These are phyloP conservation scores for Phycodurus eques DNA, from an alignment of 2,113 vertebrate species.

Conservation along the genomic window DNA sequence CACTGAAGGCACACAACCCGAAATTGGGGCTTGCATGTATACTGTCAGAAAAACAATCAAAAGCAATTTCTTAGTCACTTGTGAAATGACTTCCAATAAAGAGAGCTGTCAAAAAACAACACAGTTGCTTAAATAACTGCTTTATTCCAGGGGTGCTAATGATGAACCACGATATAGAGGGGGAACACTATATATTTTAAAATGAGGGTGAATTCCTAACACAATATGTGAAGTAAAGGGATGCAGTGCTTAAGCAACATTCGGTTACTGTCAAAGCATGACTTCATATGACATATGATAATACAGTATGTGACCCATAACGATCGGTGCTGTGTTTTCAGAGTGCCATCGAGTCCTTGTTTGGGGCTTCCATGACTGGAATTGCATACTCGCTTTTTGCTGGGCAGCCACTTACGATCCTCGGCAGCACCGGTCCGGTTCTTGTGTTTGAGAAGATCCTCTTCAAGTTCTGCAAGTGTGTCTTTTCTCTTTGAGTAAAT, in stretches of 20 bases:
- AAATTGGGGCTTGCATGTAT: too few relatives aligned
- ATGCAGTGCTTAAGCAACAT: background rate
- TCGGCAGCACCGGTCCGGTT: slow-evolving; percentile 97
- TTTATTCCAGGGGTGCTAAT: too few relatives aligned
- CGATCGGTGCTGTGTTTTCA: slow-evolving; percentile 54
- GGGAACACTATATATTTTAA: too few relatives aligned
- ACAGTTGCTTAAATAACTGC: too few relatives aligned
- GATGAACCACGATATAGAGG: too few relatives aligned
- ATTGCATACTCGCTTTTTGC: slow-evolving; percentile 96
- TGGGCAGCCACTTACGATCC: slow-evolving; percentile 95
- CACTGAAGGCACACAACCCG: too few relatives aligned
- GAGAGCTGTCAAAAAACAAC: too few relatives aligned
- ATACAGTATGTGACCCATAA: background rate
- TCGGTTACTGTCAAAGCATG: background rate
- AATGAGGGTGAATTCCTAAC: too few relatives aligned
- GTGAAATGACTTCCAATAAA: too few relatives aligned
- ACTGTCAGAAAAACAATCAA: too few relatives aligned
- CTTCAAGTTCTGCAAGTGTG: slow-evolving; percentile 98
- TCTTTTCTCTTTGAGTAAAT: background rate
- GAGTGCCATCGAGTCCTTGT: slow-evolving; percentile 98
- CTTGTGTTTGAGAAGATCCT: slow-evolving; percentile 99
- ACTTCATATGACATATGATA: background rate
- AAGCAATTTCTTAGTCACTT: too few relatives aligned
- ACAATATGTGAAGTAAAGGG: too few relatives aligned
- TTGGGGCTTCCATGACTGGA: slow-evolving; percentile 98